phyloP scores from a whole-genome alignment of 2,797 vertebrate species.

The Macrochelys suwanniensis region DNA sequence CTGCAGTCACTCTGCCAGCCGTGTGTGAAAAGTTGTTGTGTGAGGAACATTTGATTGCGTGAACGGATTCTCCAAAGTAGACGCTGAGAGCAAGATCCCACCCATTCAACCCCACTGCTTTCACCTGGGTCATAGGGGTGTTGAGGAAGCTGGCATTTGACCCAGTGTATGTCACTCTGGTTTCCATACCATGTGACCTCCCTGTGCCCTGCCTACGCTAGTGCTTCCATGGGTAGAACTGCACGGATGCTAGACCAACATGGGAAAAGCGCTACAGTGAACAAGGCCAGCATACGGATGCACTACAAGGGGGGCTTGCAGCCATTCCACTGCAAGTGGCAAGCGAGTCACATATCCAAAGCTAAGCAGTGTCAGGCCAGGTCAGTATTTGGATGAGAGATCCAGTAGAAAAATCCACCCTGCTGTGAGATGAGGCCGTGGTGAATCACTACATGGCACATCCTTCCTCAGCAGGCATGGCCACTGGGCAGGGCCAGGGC shows the following conservation, averaged over 20 bases:
- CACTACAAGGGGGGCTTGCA: background rate
- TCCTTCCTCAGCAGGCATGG: background rate
- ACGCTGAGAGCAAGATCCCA: background rate
- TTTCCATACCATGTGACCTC: background rate
- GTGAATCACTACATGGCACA: background rate
- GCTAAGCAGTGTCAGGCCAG: background rate
- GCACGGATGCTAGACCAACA: background rate
- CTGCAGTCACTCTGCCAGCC: background rate
- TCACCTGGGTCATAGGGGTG: background rate
- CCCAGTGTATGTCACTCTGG: background rate
- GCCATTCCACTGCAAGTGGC: background rate
- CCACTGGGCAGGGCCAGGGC: background rate
- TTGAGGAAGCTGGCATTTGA: background rate
- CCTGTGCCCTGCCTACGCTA: accelerated
- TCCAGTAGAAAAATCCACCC: background rate
- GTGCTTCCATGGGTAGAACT: background rate
- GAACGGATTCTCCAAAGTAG: background rate
- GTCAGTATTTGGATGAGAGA: background rate
- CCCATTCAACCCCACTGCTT: background rate
- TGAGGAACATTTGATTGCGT: too few relatives aligned
- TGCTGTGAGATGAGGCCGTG: background rate
- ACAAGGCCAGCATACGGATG: background rate
- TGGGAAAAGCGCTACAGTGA: background rate
- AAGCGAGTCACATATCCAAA: background rate
- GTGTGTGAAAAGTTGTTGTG: background rate